Base-by-base conservation (phyloP, 2,888 invertebrate genomes). In the Microplitis manilae region DNA sequence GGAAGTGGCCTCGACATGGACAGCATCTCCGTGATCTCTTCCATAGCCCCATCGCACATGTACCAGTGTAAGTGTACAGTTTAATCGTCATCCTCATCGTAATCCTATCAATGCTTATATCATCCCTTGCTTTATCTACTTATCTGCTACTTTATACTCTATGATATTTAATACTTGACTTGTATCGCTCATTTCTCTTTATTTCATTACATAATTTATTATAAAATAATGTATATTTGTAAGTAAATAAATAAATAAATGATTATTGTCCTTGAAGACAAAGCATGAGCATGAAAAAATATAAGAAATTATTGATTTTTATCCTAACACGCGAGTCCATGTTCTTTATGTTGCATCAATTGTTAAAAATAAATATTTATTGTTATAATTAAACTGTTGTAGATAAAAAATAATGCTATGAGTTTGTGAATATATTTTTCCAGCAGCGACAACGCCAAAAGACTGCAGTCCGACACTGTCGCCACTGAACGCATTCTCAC, bases 381-480 rank as follows among this genome's bases (percentile, higher is more conserved):
- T 60, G 17, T 62, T 62, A 38, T 30, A 59, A 30, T 68, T 71
- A 2, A 30, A 59, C 38, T 61, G 17, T 38, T 39, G 15, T n/a
- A 65, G n/a, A n/a, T 50, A 65, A 62, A 60, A 67, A 9, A 59
- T n/a, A 4, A 4, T 20, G 1, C 20, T 30, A 30, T 30, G 30
- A 30, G 4, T 30, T 30, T 30, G 4, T 6, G 20, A 59, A 68
- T 75, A 75, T 75, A 61, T 82, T 69, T 81, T 81, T 84, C 76
- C 80, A 86, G 89, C 92, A 93, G 95, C 95, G 86, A 95, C 95
- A 83, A 95, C 95, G 38, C 95, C 95, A 9, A 94, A 96, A 84
- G 96, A 96, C 89, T 95, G 95, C 91, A 96, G 95, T 87, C 96
- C 96, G 0, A 95, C 96, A 38, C 89, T 96, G 82, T 96, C 96